phyloP scores from a whole-genome alignment of 1,140 invertebrate species.

The Leptopilina boulardi region DNA sequence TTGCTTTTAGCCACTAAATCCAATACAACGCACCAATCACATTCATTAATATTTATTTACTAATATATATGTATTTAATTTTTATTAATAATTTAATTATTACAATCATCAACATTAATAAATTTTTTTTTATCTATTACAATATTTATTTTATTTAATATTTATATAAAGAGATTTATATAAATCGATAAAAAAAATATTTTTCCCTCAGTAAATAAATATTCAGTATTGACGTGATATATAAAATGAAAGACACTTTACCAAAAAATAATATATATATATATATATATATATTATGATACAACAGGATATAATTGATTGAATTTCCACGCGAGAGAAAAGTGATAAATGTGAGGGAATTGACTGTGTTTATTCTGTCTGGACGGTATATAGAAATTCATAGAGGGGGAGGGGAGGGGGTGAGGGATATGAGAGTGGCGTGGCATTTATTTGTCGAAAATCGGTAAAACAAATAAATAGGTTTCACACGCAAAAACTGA shows the following conservation, averaged over 20 bases:
- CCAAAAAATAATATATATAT: slow-evolving; percentile 1
- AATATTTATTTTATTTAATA: not conserved
- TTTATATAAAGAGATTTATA: not conserved
- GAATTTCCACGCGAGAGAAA: slow-evolving; percentile 20
- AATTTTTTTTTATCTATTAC: too few species aligned
- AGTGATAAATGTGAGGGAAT: slow-evolving; percentile 16
- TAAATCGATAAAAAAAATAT: not conserved
- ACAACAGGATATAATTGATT: not conserved
- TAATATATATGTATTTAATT: too few species aligned
- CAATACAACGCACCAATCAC: too few species aligned
- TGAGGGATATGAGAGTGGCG: not conserved
- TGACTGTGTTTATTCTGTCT: slow-evolving; percentile 24
- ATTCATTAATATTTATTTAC: too few species aligned
- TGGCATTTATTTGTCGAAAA: slow-evolving; percentile 30
- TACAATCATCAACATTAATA: too few species aligned
- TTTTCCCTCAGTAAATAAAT: not conserved
- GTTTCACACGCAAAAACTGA: not conserved
- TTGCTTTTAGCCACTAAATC: too few species aligned
- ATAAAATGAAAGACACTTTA: not conserved
- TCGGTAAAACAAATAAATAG: slow-evolving; percentile 25
- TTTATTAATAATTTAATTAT: too few species aligned
- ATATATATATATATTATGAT: not conserved
- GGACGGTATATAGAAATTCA: slow-evolving; percentile 6
- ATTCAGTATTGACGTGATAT: not conserved
- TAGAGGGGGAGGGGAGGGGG: not conserved